A percentile compares a stretch with the other conserved stretches of the same genome.
These are phyloP conservation scores for Sarcophaga variegata DNA, from an alignment of 2,888 invertebrate species.

Conservation along the genomic window DNA sequence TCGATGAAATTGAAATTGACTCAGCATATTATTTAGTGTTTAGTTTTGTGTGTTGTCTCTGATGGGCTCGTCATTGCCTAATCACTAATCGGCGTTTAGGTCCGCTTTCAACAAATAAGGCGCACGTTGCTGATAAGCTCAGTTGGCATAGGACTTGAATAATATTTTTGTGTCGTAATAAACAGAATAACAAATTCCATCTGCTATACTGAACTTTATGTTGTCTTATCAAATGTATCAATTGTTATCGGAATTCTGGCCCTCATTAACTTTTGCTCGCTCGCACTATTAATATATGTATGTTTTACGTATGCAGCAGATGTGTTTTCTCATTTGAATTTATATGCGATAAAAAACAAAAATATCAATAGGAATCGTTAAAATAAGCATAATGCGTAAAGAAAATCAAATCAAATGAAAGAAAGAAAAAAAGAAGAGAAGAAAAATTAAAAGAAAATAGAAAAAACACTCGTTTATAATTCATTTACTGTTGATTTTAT, in stretches of 20 bases:
- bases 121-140: constrained; percentile 15
- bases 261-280: background rate
- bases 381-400: constrained; percentile 20
- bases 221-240: background rate
- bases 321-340: constrained; percentile 8
- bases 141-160: background rate
- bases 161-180: background rate
- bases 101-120: background rate
- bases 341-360: background rate
- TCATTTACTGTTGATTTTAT: constrained; percentile 60
- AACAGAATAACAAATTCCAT: too few relatives aligned
- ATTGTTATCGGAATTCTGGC: too few relatives aligned
- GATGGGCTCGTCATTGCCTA: background rate
- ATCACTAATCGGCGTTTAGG: background rate
- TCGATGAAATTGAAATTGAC: background rate
- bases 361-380: constrained; percentile 15
- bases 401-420: background rate
- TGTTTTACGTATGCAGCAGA: background rate
- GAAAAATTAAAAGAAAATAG: background rate
- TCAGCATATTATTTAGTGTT: too few relatives aligned
- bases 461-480: background rate
- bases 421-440: too few relatives aligned
- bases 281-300: background rate
- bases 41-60: too few relatives aligned
- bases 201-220: too few relatives aligned